Evolutionary conservation across 2,888 invertebrate species (phyloP), one percentile per base, ranked within the genome.

Genomic region (Erebia ligea): DNA sequence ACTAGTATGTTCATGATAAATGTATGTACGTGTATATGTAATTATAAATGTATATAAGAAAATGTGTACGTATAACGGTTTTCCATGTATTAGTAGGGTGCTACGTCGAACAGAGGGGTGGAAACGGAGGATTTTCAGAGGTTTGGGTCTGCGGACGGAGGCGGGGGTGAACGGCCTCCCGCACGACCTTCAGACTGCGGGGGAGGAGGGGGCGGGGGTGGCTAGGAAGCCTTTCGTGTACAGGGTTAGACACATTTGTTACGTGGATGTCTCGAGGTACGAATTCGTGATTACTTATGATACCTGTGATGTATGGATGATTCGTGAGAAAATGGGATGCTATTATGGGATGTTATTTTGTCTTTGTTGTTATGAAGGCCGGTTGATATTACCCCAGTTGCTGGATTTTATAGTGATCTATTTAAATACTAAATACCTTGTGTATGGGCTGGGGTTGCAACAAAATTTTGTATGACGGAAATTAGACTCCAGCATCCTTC

Each of bases 131-230:
- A 67, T 63, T 67, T 76, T 73, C 67, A 77, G 77, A 68, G 76
- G 77, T 72, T 52, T 74, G 72, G 57, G 70, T 72, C 66, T 68
- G 77, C 76, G 78, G 78, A 77, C 69, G 77, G 75, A 76, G 77
- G 73, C 76, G 69, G 79, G 88, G 90, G 87, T 92, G 89, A 92
- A 90, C 86, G 89, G 80, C 86, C 90, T 84, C 76, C 83, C 84
- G 83, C 76, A 75, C 87, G 92, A 92, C 92, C 92, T 92, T 92
- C 92, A 92, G 92, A 92, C 92, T 76, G 81, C 48, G 17, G 45
- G 42, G 42, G 45, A 9, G 82, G 78, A 76, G 77, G 77, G 71
- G 78, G 34, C 5, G 34, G 82, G 79, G 82, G 79, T 79, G 81
- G 82, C 90, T 88, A 86, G 91, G 90, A 90, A 91, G 86, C 87